phyloP scores from a whole-genome alignment of 2,113 vertebrate species.

The Saguinus imperator region DNA sequence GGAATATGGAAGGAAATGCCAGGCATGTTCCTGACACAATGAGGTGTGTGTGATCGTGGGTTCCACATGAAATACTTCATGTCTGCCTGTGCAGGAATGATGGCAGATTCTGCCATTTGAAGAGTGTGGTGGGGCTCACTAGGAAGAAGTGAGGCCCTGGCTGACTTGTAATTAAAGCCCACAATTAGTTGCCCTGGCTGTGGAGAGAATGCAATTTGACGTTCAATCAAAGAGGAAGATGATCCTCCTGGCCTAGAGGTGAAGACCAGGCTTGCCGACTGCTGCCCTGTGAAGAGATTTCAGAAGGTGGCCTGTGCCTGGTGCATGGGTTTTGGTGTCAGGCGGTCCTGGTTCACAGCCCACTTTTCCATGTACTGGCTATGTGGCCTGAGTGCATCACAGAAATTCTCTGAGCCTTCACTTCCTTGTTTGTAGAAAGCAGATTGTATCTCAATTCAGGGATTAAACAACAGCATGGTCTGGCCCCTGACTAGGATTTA shows the following conservation, averaged over 20 bases:
- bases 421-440: neutral
- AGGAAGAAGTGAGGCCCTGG: neutral
- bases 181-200: neutral
- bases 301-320: neutral
- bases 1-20: neutral
- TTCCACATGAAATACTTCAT: neutral
- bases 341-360: neutral
- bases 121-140: neutral
- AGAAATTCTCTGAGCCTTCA: neutral
- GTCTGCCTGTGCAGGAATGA: neutral
- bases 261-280: neutral
- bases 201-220: neutral
- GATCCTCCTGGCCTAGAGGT: too few species aligned
- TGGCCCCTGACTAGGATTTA: neutral
- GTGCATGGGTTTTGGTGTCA: neutral
- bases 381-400: neutral
- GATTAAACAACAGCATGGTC: neutral
- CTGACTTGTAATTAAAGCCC: neutral
- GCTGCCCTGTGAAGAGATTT: neutral
- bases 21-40: neutral
- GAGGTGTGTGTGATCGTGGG: neutral
- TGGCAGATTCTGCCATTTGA: rapidly evolving
- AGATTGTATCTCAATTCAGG: neutral
- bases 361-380: neutral
- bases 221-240: neutral